A percentile compares a stretch with the other conserved stretches of the same genome.
Conservation (phyloP, 2,797 vertebrate genomes). For the Poecilia picta region DNA sequence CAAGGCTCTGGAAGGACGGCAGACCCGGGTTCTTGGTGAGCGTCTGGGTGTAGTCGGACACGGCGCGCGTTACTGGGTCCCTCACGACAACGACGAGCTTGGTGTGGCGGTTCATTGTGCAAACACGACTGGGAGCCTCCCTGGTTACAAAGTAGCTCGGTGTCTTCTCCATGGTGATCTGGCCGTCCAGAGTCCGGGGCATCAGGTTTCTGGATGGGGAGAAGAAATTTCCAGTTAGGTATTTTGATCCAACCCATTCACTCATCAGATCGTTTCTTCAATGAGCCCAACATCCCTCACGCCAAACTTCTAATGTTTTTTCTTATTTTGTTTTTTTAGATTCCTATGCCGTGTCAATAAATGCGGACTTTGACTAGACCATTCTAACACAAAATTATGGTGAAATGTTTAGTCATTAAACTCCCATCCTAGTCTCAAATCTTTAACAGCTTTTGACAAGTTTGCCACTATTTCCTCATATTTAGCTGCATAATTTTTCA, state of each 20-base stretch:
- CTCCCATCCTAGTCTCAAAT: neutral
- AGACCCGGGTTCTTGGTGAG: constrained; percentile 91
- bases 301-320: neutral
- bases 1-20: constrained; percentile 89
- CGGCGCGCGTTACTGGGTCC: constrained; percentile 90
- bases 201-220: constrained; percentile 86
- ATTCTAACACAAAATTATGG: neutral
- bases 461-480: neutral
- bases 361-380: constrained; percentile 1
- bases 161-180: constrained; percentile 97
- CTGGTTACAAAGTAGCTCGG: constrained; percentile 96
- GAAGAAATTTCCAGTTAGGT: neutral
- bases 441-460: neutral
- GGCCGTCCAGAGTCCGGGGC: constrained; percentile 91
- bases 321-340: neutral
- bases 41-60: constrained; percentile 94
- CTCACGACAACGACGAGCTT: constrained; percentile 95
- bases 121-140: constrained; percentile 88
- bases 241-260: neutral
- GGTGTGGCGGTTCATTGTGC: constrained; percentile 86
- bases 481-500: neutral
- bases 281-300: neutral
- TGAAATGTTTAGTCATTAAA: neutral
- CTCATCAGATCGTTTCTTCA: neutral
- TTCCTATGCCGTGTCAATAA: neutral